phyloP scores from a whole-genome alignment of 2,888 invertebrate species.

The Himalopsyche anomala region DNA sequence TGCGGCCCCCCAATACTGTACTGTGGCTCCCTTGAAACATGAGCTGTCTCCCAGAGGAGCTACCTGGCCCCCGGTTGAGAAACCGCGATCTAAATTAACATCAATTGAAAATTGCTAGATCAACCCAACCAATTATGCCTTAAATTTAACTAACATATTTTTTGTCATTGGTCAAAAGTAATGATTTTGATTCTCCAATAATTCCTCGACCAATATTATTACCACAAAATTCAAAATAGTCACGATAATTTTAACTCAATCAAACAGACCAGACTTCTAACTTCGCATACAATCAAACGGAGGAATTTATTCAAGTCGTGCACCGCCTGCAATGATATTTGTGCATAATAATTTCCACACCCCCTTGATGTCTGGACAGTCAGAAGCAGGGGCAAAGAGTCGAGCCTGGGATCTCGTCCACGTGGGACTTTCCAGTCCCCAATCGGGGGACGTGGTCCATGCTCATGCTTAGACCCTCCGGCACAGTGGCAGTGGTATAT shows the following conservation, averaged over 20 bases:
- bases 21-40: no score
- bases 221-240: no score
- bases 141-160: no score
- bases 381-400: background rate
- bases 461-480: background rate
- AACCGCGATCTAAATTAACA: no score
- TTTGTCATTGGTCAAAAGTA: no score
- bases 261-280: background rate
- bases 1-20: no score
- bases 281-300: background rate
- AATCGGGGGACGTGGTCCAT: background rate
- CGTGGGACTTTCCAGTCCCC: conserved; percentile 9
- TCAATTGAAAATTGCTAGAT: no score
- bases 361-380: conserved; percentile 5
- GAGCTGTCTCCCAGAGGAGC: no score
- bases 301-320: conserved; percentile 1
- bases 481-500: background rate
- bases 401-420: conserved; percentile 18
- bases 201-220: no score
- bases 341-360: conserved; percentile 20
- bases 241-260: background rate
- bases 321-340: conserved; percentile 21
- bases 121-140: no score
- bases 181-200: no score
- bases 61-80: no score